Evolutionary conservation across 2,113 vertebrate genomes (phyloP), one percentile per base, ranked within the genome.

Genomic region (Peromyscus polionotus): DNA sequence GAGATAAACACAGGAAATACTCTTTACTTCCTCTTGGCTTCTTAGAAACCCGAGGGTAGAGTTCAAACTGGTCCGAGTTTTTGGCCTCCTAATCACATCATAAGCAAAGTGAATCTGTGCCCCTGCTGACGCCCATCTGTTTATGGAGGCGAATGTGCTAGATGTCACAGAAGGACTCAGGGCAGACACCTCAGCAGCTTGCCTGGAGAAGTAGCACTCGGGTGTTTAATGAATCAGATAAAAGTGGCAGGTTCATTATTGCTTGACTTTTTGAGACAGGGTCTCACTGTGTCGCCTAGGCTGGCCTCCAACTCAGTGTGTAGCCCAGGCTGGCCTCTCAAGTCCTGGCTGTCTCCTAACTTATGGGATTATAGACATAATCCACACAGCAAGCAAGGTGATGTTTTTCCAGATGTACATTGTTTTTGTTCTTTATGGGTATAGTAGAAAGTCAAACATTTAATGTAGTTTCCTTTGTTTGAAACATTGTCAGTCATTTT

Each of bases 381-480:
- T 22, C 22, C 24, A n/a, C 36, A 19, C 48, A 84, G n/a, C 13
- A 54, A 20, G 42, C 84, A 87, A 72, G 45, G 63, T 22, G 20
- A 1, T 39, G 3, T 36, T 45, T 65, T 96, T 94, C 68, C 5
- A 48, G 57, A 45, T 65, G 22, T 11, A 76, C 24, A n/a, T 68
- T 67, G 51, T 16, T 86, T 65, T 83, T 95, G 33, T 7, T 81
- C 65, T 88, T 72, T 11, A 31, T 20, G 39, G 10, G 5, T 85
- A 1, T 42, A 36, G 59, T 90, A 42, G 86, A 96, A 85, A 96
- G 61, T 88, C 75, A 75, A 67, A 91, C 16, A 84, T 88, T 93
- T 96, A 36, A 36, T 48, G 36, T 63, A 67, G 61, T 93, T 87
- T 93, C 22, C 17, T 95, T 67, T 90, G 68, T 90, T 31, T 96